Evolutionary conservation across 1,140 invertebrate species (phyloP).

Genomic region (Drosophila pectinifera): DNA sequence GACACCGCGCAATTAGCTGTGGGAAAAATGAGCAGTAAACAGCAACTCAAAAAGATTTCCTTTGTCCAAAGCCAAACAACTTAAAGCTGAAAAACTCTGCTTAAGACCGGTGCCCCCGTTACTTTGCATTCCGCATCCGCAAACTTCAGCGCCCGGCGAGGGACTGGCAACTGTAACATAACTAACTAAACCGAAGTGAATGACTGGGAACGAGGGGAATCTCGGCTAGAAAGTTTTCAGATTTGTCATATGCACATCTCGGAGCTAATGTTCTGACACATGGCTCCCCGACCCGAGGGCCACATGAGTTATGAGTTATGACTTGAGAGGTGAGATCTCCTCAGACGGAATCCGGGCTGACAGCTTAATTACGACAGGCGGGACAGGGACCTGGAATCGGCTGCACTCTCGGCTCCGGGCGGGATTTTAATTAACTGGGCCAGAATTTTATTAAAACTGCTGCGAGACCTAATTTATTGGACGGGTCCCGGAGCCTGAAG

Average conservation of each 20-base stretch:
- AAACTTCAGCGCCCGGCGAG: slow-evolving; percentile 57
- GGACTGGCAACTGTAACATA: slow-evolving; percentile 6
- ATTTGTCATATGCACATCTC: slow-evolving; percentile 75
- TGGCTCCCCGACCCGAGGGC: slow-evolving; percentile 28
- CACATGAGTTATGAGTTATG: slow-evolving; percentile 46
- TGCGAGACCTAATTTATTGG: slow-evolving; percentile 35
- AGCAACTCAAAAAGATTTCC: slow-evolving; percentile 49
- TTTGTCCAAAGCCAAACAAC: slow-evolving; percentile 66
- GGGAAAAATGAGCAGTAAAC: slow-evolving; percentile 72
- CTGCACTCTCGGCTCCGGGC: slow-evolving; percentile 15
- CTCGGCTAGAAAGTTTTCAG: slow-evolving; percentile 70
- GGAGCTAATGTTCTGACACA: slow-evolving; percentile 61
- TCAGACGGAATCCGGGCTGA: slow-evolving; percentile 28
- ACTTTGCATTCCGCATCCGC: slow-evolving; percentile 26
- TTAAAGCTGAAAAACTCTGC: slow-evolving; percentile 49
- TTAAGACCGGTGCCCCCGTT: slow-evolving; percentile 5
- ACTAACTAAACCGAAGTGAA: slow-evolving; percentile 11
- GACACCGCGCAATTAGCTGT: slow-evolving; percentile 74
- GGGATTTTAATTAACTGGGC: slow-evolving; percentile 45
- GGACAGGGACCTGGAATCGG: slow-evolving; percentile 6
- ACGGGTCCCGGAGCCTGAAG: slow-evolving; percentile 3
- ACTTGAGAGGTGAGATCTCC: slow-evolving; percentile 46
- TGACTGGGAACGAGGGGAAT: slow-evolving; percentile 28
- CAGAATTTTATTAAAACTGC: slow-evolving; percentile 26
- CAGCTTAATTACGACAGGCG: slow-evolving; percentile 47